Base-by-base conservation (phyloP, 2,113 vertebrate species). In the Brachionichthys hirsutus region DNA sequence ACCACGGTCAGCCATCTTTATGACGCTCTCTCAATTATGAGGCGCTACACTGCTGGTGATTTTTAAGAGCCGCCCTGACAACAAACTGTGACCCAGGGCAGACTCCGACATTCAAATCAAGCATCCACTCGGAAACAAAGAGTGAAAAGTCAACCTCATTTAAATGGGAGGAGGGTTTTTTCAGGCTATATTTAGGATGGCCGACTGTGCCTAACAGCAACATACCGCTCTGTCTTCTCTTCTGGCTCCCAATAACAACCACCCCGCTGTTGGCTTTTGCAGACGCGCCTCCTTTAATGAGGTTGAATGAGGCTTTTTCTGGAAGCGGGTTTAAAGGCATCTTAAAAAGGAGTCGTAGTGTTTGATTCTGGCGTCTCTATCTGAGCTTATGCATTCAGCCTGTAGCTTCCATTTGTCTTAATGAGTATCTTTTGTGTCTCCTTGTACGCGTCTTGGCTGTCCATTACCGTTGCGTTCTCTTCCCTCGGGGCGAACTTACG, bases 1-100 rank as follows among this genome's bases (percentile, higher is more conserved):
- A 54, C 73, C 41, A 24, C 55, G 44, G 64, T 53, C 45, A 44
- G 77, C 43, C 48, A 14, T 72, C 83, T 17, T 83, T 82, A 81
- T 75, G 70, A 81, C 42, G 38, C 73, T 75, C 66, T 72, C 54
- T 47, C 75, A 80, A 82, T 84, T 80, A 77, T 48, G 38, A 59
- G 54, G 70, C 81, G 73, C 50, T 63, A 68, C 56, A 9, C 63
- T 64, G 70, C 72, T 54, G 58, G 68, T 65, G 72, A 81, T 82
- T 82, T n/a, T 73, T 54, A 45, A 67, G 62, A 77, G 40, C 16
- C 48, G 24, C 46, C 22, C 47, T 53, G 50, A 76, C 56, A 61
- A 52, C 48, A 56, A 70, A 64, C 62, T 72, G 60, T 44, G 50
- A 46, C 56, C 59, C 17, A 59, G 70, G 54, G 64, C 24, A 17